These are phyloP conservation scores for Proisotoma minuta DNA, from an alignment of 2,888 invertebrate species.

Conservation along the genomic window DNA sequence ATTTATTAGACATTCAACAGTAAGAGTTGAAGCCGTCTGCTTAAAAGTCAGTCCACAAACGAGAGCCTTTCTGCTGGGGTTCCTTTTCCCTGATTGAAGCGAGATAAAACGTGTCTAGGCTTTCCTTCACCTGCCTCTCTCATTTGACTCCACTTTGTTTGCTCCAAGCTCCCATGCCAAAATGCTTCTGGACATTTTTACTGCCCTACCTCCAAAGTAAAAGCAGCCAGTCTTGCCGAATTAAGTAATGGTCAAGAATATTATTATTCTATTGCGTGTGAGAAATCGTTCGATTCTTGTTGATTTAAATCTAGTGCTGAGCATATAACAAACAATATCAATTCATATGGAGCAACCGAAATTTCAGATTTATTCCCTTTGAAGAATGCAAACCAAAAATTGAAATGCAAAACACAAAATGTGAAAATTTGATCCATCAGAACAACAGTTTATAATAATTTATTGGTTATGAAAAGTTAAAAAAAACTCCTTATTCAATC, in stretches of 20 bases:
- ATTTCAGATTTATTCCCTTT: no score
- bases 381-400: no score
- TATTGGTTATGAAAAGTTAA: no score
- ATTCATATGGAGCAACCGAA: no score
- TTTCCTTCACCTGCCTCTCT: slow-evolving; percentile 5
- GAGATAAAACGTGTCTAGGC: slow-evolving; percentile 3
- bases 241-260: slow-evolving; percentile 1
- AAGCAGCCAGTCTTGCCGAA: not conserved
- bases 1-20: slow-evolving; percentile 5
- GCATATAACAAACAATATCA: no score
- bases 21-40: no score
- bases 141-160: not conserved
- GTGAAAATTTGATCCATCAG: no score
- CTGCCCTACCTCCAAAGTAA: not conserved
- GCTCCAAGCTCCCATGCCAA: not conserved
- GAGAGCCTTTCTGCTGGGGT: not conserved
- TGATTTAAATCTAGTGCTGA: slow-evolving; percentile 6
- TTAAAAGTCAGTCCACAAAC: no score
- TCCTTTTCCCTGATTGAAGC: slow-evolving; percentile 2
- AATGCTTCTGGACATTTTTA: not conserved
- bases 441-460: no score
- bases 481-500: no score
- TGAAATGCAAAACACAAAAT: no score
- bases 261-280: not conserved
- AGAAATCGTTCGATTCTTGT: not conserved